Percentiles rank a stretch among this genome's conserved stretches.
phyloP scores from a whole-genome alignment of 2,797 vertebrate genomes.

The Channa striata region DNA sequence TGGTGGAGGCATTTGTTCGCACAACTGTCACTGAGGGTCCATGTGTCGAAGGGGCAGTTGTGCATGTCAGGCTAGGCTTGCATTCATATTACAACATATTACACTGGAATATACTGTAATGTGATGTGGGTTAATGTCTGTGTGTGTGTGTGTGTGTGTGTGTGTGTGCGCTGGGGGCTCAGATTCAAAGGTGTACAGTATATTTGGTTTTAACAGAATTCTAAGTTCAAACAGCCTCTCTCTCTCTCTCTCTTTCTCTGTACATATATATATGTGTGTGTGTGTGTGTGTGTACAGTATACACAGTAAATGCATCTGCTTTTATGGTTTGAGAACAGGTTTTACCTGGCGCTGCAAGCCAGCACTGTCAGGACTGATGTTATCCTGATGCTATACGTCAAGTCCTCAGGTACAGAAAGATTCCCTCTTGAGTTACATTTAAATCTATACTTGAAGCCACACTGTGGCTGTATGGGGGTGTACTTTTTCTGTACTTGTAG shows the following conservation, averaged over 20 bases:
- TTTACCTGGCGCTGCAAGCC: constrained; percentile 25
- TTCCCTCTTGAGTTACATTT: constrained; percentile 1
- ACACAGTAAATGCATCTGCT: constrained; percentile 19
- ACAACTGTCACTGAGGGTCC: constrained; percentile 54
- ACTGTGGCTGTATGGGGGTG: constrained; percentile 8
- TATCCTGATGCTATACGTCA: constrained; percentile 8
- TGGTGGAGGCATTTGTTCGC: constrained; percentile 40
- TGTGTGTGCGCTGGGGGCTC: not conserved
- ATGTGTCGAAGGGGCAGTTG: constrained; percentile 36
- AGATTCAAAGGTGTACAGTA: constrained; percentile 31
- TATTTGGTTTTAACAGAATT: constrained; percentile 13
- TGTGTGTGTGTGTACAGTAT: constrained; percentile 3
- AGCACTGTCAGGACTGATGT: constrained; percentile 5
- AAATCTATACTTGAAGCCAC: not conserved
- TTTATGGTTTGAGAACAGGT: constrained; percentile 53
- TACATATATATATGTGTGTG: not conserved
- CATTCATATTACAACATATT: constrained; percentile 52
- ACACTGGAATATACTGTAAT: constrained; percentile 59
- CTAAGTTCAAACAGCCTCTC: no score
- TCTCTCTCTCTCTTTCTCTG: no score
- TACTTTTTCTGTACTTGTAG: constrained; percentile 9
- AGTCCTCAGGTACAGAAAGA: constrained; percentile 25
- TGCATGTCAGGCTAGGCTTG: constrained; percentile 45
- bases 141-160: constrained; percentile 29
- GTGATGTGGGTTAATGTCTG: constrained; percentile 67